phyloP scores from a whole-genome alignment of 1,140 invertebrate species.

The Ctenoplectra terminalis region DNA sequence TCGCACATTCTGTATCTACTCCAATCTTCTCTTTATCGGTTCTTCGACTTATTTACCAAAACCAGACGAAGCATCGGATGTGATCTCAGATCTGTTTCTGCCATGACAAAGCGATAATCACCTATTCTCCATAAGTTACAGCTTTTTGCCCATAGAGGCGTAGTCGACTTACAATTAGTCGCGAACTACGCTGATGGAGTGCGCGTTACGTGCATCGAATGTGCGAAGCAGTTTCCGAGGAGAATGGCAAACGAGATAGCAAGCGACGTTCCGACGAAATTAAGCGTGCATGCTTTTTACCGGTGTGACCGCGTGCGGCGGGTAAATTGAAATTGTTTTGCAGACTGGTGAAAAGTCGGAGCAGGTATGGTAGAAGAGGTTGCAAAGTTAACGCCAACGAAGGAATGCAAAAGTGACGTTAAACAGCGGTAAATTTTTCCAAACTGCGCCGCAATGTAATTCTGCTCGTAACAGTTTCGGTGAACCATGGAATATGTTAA shows the following conservation, averaged over 20 bases:
- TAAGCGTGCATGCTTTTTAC: conserved; percentile 48
- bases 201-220: conserved; percentile 32
- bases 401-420: background rate
- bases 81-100: background rate
- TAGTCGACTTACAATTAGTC: conserved; percentile 9
- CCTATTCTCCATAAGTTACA: conserved; percentile 11
- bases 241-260: background rate
- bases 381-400: background rate
- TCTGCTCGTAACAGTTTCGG: background rate
- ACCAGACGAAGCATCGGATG: background rate
- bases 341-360: background rate
- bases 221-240: background rate
- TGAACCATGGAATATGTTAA: conserved; percentile 45
- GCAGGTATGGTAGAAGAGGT: background rate
- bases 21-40: too few species aligned
- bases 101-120: conserved; percentile 31
- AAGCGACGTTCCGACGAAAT: conserved; percentile 16
- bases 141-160: conserved; percentile 28
- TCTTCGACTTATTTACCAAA: background rate
- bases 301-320: background rate
- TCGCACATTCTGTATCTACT: too few species aligned
- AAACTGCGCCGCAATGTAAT: background rate
- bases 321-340: conserved; percentile 51
- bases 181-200: conserved; percentile 14
- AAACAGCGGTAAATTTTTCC: conserved; percentile 33